These are phyloP conservation scores for Hipposideros larvatus DNA, from an alignment of 2,797 vertebrate genomes.

Conservation along the genomic window DNA sequence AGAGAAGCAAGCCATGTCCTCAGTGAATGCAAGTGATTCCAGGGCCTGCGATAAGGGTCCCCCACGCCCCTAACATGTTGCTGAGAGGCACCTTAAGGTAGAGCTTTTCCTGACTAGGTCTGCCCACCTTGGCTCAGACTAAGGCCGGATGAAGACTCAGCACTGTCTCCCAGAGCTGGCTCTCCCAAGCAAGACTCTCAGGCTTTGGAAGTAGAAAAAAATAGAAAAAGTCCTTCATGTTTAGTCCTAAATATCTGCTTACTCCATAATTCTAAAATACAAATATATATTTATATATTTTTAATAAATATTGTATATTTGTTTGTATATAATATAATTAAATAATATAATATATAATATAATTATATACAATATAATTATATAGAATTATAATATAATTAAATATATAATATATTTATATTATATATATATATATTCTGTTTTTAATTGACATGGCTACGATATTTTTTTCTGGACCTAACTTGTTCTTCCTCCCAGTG, in stretches of 20 bases:
- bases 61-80: fast-evolving
- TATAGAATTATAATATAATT: no score
- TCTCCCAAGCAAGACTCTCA: background rate
- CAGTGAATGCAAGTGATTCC: background rate
- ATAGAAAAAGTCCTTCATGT: background rate
- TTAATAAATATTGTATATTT: background rate
- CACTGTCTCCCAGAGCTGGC: background rate
- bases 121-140: fast-evolving
- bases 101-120: background rate
- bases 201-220: background rate
- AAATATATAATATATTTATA: no score
- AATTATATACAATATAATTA: no score
- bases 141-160: fast-evolving
- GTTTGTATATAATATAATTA: background rate
- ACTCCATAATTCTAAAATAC: background rate
- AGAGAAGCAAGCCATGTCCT: background rate
- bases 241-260: background rate
- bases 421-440: background rate
- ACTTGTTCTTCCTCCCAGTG: background rate
- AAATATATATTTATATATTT: background rate
- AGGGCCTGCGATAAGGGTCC: background rate
- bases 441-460: background rate
- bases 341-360: no score
- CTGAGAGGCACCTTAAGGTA: background rate
- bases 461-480: background rate